phyloP scores from a whole-genome alignment of 2,797 vertebrate species.

The Sebastes hopkinsi region DNA sequence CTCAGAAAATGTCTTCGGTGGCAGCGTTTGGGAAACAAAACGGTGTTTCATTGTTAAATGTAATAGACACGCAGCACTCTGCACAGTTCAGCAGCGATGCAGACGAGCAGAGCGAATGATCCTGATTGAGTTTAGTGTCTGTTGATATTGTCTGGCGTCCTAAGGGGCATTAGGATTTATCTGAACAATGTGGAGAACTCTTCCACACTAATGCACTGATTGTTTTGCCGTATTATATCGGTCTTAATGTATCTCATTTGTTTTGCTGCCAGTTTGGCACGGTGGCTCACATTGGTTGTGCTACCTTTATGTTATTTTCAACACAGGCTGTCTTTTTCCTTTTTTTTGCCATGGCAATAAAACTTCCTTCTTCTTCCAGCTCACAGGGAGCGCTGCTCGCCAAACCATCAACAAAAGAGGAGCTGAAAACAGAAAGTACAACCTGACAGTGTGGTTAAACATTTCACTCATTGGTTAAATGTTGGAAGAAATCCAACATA shows the following conservation, averaged over 20 bases:
- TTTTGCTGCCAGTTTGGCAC: not conserved
- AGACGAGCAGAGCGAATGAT: conserved; percentile 10
- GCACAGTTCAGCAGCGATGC: not conserved
- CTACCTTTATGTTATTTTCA: not conserved
- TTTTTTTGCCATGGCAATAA: not conserved
- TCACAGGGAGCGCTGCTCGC: not conserved
- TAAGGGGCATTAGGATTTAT: not conserved
- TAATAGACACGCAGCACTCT: not conserved
- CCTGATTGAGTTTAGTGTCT: conserved; percentile 12
- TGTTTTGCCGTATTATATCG: not conserved
- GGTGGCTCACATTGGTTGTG: not conserved
- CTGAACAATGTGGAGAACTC: not conserved
- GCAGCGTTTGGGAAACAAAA: conserved; percentile 5
- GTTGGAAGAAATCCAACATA: conserved; percentile 5
- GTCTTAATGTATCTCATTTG: not conserved
- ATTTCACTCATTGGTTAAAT: conserved; percentile 6
- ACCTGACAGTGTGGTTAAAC: not conserved
- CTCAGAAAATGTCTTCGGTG: conserved; percentile 23
- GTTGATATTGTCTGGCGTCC: not conserved
- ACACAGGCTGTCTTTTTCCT: not conserved
- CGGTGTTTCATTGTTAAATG: conserved; percentile 7
- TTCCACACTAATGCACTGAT: not conserved
- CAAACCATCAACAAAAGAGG: not conserved
- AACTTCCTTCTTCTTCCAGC: not conserved
- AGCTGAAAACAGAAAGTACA: not conserved